Base-by-base conservation (phyloP, 1,140 invertebrate species). In the Glossosoma conforme region DNA sequence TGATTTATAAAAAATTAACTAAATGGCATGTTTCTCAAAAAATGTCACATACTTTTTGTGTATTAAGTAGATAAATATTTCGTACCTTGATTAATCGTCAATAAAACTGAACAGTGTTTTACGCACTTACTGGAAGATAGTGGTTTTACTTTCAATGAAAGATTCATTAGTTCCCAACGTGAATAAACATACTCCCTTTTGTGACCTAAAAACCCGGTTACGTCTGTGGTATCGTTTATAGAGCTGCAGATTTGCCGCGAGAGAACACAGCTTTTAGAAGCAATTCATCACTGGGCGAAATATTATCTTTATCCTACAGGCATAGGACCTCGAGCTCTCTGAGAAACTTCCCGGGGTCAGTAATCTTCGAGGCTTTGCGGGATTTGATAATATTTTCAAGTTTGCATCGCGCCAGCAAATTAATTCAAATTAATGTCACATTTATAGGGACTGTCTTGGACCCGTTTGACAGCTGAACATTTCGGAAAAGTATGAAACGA, bases 401-500 rank as follows among this genome's bases (percentile, higher is more conserved):
- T 57, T 57, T 48, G 55, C 22, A 48, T 52, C 36, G 32, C 51
- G 30, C 24, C 24, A 19, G 28, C 35, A 54, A 54, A 54, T 58
- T 58, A 58, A 51, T 58, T 58, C 50, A 58, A 53, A 58, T 58
- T 58, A 58, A 52, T 52, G 44, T 45, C 45, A 37, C 33, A 37
- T 24, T 50, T 18, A 20, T 8, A 25, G 28, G n/a, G 42, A 10
- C 41, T 19, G 25, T 19, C 25, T 24, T 19, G 30, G 44, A 22
- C 14, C 47, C 38, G 49, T 55, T 48, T 48, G 38, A 8, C 40
- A 21, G 38, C 46, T 33, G 36, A 46, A 41, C 32, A n/a, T n/a
- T n/a, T n/a, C n/a, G n/a, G n/a, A n/a, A n/a, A n/a, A n/a, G n/a
- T n/a, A n/a, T n/a, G n/a, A n/a, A n/a, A n/a, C n/a, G n/a, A n/a